phyloP scores from a whole-genome alignment of 2,113 vertebrate species.

The Xenopus borealis region DNA sequence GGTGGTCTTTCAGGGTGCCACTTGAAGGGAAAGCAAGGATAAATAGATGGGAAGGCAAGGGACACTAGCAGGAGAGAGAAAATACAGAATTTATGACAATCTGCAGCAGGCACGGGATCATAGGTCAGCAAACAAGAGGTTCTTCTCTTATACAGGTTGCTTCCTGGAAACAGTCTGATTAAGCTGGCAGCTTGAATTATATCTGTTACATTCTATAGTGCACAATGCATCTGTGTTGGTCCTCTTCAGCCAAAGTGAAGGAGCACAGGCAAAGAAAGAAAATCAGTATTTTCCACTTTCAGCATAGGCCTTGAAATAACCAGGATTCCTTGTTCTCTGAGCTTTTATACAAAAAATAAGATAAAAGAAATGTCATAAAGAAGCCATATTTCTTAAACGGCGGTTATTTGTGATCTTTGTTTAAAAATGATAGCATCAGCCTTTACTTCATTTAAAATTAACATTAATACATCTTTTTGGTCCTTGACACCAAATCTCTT shows the following conservation, averaged over 20 bases:
- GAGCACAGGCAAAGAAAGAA: conserved; percentile 57
- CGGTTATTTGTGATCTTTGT: background rate
- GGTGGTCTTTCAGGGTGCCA: conserved; percentile 80
- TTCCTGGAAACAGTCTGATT: conserved; percentile 95
- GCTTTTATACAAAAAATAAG: conserved; percentile 5
- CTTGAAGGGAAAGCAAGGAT: conserved; percentile 72
- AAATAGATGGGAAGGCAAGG: conserved; percentile 69
- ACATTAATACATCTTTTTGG: conserved; percentile 30
- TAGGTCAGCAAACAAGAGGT: conserved; percentile 88
- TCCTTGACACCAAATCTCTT: conserved; percentile 35
- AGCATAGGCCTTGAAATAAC: conserved; percentile 76
- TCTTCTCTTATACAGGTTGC: conserved; percentile 89
- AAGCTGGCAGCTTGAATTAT: conserved; percentile 90
- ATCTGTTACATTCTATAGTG: conserved; percentile 86
- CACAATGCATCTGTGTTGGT: conserved; percentile 81
- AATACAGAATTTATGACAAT: conserved; percentile 88
- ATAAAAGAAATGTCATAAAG: too few relatives aligned
- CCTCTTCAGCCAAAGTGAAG: conserved; percentile 82
- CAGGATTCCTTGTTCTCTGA: conserved; percentile 68
- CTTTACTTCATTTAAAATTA: background rate
- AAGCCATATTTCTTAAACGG: conserved; percentile 1
- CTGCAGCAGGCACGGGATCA: conserved; percentile 84
- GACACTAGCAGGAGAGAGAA: conserved; percentile 59
- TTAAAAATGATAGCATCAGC: background rate
- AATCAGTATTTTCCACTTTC: conserved; percentile 63